phyloP scores from a whole-genome alignment of 2,888 invertebrate species.

The Hoplodrina blanda region DNA sequence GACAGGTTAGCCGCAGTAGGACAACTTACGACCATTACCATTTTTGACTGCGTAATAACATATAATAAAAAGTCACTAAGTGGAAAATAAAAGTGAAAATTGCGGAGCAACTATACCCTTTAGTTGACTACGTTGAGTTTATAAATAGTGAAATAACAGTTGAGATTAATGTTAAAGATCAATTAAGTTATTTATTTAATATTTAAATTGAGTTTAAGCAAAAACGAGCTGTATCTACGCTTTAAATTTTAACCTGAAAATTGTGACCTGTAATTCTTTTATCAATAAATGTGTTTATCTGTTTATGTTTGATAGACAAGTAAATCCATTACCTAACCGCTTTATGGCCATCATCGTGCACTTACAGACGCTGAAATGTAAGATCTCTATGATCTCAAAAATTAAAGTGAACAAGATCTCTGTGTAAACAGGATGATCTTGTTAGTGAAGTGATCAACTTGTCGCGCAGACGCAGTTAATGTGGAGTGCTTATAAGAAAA shows the following conservation, averaged over 20 bases:
- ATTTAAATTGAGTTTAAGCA: too few relatives aligned
- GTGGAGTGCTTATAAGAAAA: conserved; percentile 1
- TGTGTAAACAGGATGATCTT: conserved; percentile 36
- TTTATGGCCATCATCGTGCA: background rate
- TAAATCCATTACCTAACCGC: background rate
- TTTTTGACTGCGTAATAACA: background rate
- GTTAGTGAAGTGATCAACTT: conserved; percentile 18
- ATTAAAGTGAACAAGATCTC: conserved; percentile 33
- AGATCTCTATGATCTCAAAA: conserved; percentile 1
- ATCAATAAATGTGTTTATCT: too few relatives aligned
- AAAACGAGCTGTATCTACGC: too few relatives aligned
- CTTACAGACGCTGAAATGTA: background rate
- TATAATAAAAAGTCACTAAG: too few relatives aligned
- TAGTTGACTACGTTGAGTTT: background rate
- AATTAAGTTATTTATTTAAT: too few relatives aligned
- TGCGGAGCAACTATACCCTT: background rate
- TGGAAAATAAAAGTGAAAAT: background rate
- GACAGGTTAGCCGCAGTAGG: conserved; percentile 42
- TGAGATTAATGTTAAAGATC: too few relatives aligned
- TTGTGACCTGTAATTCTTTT: too few relatives aligned
- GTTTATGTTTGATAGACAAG: background rate
- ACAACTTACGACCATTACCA: background rate
- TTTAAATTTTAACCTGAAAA: too few relatives aligned
- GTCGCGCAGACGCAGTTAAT: background rate
- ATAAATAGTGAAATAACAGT: background rate